A percentile compares a stretch with the other conserved stretches of the same genome.
Evolutionary conservation across 1,140 invertebrate species (phyloP).

Genomic region (Drosophila albomicans): DNA sequence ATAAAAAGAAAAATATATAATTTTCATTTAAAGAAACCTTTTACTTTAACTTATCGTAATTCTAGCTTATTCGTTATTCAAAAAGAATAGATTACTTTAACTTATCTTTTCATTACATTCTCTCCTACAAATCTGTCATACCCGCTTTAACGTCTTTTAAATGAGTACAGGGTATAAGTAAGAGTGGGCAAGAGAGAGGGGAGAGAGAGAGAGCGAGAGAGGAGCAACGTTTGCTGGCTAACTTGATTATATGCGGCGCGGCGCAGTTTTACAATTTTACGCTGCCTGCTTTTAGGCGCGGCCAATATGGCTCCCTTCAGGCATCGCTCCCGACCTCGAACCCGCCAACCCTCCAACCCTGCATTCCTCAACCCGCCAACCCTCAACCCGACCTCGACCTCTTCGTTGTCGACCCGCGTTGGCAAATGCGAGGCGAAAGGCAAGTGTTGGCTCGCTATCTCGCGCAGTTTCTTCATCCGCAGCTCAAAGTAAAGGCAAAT

Average conservation of each 20-base stretch:
- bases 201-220: not conserved
- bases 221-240: constrained; percentile 31
- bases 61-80: no score
- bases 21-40: no score
- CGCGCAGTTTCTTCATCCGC: constrained; percentile 42
- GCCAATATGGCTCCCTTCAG: constrained; percentile 59
- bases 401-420: no score
- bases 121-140: no score
- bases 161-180: constrained; percentile 12
- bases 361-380: no score
- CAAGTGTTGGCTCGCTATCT: not conserved
- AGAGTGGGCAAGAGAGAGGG: not conserved
- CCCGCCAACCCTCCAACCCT: not conserved
- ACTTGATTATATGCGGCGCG: constrained; percentile 74
- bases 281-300: constrained; percentile 77
- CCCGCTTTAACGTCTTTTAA: no score
- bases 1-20: no score
- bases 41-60: not conserved
- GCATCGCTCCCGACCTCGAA: not conserved
- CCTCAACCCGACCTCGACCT: constrained; percentile 26
- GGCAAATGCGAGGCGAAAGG: not conserved
- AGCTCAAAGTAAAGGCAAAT: constrained; percentile 78
- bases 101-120: not conserved
- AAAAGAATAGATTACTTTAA: no score
- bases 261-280: constrained; percentile 66